These are phyloP conservation scores for Schlechtendalia chinensis DNA, from an alignment of 1,140 invertebrate genomes.

Conservation along the genomic window DNA sequence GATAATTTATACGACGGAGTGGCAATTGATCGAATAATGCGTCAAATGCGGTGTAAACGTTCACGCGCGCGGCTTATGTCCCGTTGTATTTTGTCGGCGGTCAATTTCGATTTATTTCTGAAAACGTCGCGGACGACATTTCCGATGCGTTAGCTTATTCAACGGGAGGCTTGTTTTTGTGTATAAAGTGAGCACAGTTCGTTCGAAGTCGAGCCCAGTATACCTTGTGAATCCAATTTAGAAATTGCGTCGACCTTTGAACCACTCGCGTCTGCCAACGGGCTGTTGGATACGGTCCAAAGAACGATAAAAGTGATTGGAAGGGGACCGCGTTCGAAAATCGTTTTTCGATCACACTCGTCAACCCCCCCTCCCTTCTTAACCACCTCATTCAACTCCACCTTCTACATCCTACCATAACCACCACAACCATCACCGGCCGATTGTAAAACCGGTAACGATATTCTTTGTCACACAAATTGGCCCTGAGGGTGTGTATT, in stretches of 20 bases:
- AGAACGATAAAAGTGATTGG: conserved; percentile 43
- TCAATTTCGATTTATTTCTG: too few species aligned
- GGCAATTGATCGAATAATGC: too few species aligned
- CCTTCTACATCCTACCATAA: too few species aligned
- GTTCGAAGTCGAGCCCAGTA: not conserved
- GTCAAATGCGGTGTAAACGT: too few species aligned
- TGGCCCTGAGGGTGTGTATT: conserved; percentile 16
- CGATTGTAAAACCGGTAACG: too few species aligned
- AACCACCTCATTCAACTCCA: not conserved
- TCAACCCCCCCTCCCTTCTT: not conserved
- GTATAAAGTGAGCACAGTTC: not conserved
- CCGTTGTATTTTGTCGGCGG: too few species aligned
- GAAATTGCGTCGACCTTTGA: conserved; percentile 39
- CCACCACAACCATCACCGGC: not conserved
- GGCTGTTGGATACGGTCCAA: conserved; percentile 27
- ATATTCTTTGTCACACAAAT: conserved; percentile 40
- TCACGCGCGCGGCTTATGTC: too few species aligned
- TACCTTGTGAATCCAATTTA: conserved; percentile 39
- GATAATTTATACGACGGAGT: too few species aligned
- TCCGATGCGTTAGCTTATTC: not conserved
- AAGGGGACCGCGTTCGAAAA: not conserved
- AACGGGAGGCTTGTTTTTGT: not conserved
- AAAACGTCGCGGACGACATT: not conserved
- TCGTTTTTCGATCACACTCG: conserved; percentile 39
- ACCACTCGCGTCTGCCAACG: conserved; percentile 32